Percentiles rank a stretch among this genome's conserved stretches.
phyloP scores from a whole-genome alignment of 2,113 vertebrate species.

The Nerophis lumbriciformis region DNA sequence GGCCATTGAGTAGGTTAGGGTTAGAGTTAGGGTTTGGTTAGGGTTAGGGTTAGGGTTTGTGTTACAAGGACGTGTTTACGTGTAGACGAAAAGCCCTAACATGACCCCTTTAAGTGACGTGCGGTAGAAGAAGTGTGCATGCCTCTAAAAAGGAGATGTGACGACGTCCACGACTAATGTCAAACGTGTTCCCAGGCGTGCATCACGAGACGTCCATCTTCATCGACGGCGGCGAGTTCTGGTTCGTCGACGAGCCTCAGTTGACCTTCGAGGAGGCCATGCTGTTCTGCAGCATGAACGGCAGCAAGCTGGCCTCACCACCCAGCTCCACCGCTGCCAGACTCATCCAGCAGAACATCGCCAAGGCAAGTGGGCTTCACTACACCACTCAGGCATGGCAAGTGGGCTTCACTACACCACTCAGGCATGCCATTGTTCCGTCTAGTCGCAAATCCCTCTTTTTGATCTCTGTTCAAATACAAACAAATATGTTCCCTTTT shows the following conservation, averaged over 20 bases:
- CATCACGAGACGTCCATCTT: slow-evolving; percentile 78
- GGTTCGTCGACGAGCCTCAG: slow-evolving; percentile 80
- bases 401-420: slow-evolving; percentile 1
- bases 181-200: slow-evolving; percentile 58
- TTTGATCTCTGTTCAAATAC: no score
- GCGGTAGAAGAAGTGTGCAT: neutral
- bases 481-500: no score
- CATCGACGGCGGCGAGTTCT: slow-evolving; percentile 85
- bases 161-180: neutral
- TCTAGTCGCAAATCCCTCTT: no score
- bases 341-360: slow-evolving; percentile 45
- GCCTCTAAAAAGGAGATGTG: neutral
- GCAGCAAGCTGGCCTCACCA: slow-evolving; percentile 78
- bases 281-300: slow-evolving; percentile 76
- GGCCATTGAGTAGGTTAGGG: no score
- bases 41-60: no score
- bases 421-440: no score
- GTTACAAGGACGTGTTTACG: no score
- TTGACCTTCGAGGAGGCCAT: slow-evolving; percentile 80
- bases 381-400: slow-evolving; percentile 27
- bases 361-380: slow-evolving; percentile 32
- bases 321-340: slow-evolving; percentile 51
- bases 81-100: no score
- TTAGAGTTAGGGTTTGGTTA: no score
- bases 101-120: no score